Conservation (phyloP, 2,797 vertebrate genomes). For the Acomys russatus region DNA sequence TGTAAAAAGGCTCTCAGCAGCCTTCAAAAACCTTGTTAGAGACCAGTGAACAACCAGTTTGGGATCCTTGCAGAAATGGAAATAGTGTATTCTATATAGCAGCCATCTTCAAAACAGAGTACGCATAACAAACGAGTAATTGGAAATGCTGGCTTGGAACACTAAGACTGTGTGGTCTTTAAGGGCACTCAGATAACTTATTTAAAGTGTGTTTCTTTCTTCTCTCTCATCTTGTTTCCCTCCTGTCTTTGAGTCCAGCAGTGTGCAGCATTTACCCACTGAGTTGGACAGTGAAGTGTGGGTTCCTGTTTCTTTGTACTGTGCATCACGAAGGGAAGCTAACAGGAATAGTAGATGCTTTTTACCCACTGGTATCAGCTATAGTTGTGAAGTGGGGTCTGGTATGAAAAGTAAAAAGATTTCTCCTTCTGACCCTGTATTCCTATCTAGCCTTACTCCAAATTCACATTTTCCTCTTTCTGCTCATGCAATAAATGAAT, state of each 20-base stretch:
- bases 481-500: background rate
- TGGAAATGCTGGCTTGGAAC: background rate
- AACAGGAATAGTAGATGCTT: background rate
- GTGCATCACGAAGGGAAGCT: background rate
- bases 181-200: background rate
- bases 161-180: background rate
- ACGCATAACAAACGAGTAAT: background rate
- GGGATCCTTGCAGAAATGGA: background rate
- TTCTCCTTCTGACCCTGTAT: background rate
- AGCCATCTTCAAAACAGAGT: conserved; percentile 12
- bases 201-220: background rate
- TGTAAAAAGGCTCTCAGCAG: background rate
- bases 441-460: background rate
- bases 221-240: background rate
- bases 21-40: background rate
- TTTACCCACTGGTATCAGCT: background rate
- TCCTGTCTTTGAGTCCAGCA: conserved; percentile 3
- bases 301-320: background rate
- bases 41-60: background rate
- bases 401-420: background rate
- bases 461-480: background rate
- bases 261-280: background rate
- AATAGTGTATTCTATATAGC: background rate
- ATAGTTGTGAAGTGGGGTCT: background rate
- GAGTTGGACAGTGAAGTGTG: background rate